phyloP scores from a whole-genome alignment of 2,888 invertebrate genomes.

The Baccha elongata region DNA sequence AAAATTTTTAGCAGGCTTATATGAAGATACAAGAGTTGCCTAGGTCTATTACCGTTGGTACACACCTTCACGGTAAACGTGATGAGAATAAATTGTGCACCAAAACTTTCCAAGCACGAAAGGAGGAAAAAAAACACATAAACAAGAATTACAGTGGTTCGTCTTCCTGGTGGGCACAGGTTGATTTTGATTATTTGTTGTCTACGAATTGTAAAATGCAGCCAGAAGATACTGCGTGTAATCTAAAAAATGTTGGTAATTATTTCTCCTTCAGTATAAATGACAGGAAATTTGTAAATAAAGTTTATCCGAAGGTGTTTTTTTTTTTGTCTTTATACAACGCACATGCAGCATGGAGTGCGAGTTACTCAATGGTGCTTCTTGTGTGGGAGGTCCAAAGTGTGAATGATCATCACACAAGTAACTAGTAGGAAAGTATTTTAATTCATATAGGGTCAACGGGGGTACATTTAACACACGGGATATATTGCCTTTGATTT shows the following conservation, averaged over 20 bases:
- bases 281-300: constrained; percentile 66
- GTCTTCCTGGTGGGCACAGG: constrained; percentile 45
- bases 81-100: constrained; percentile 52
- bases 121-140: constrained; percentile 11
- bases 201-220: constrained; percentile 14
- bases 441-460: no score
- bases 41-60: constrained; percentile 3
- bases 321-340: no score
- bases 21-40: constrained; percentile 53
- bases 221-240: constrained; percentile 15
- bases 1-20: constrained; percentile 35
- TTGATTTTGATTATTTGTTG: constrained; percentile 26
- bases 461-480: no score
- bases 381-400: constrained; percentile 46
- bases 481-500: no score
- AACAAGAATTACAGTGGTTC: neutral
- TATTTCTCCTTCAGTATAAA: constrained; percentile 53
- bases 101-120: constrained; percentile 42
- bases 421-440: neutral
- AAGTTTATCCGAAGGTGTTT: constrained; percentile 41
- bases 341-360: neutral
- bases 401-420: constrained; percentile 12
- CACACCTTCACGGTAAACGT: constrained; percentile 58
- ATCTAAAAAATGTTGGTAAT: constrained; percentile 46
- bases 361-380: neutral